phyloP scores from a whole-genome alignment of 2,113 vertebrate species.

The Mormyrus lacerda region DNA sequence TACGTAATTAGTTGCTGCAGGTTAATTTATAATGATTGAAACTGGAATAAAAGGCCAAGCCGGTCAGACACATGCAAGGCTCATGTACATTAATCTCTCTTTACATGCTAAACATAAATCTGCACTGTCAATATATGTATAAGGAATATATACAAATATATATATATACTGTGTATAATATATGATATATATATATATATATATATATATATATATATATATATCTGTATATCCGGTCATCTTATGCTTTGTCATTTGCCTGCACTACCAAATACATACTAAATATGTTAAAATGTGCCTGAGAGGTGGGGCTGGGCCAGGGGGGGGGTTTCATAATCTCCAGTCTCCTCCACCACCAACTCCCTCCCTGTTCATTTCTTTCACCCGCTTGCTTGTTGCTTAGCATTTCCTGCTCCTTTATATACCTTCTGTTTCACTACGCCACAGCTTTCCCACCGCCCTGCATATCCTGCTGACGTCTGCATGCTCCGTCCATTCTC shows the following conservation, averaged over 20 bases:
- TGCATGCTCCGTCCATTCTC: background rate
- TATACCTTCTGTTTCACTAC: background rate
- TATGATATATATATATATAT: background rate
- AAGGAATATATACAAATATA: background rate
- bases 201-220: background rate
- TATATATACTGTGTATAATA: too few relatives aligned
- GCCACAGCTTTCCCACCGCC: too few relatives aligned
- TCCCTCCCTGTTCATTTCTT: background rate
- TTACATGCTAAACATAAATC: background rate
- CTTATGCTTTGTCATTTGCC: conserved; percentile 18
- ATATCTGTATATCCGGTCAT: background rate
- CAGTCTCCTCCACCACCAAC: background rate
- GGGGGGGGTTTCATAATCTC: background rate
- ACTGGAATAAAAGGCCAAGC: background rate
- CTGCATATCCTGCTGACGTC: background rate
- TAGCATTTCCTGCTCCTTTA: background rate
- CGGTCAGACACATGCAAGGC: background rate
- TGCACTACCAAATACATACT: conserved; percentile 16
- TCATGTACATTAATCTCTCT: background rate
- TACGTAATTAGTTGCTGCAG: background rate
- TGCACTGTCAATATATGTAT: background rate
- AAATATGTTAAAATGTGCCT: background rate
- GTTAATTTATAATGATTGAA: background rate
- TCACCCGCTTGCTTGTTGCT: background rate
- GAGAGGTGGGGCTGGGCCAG: background rate